phyloP scores from a whole-genome alignment of 2,113 vertebrate genomes.

The Triplophysa siluroides region DNA sequence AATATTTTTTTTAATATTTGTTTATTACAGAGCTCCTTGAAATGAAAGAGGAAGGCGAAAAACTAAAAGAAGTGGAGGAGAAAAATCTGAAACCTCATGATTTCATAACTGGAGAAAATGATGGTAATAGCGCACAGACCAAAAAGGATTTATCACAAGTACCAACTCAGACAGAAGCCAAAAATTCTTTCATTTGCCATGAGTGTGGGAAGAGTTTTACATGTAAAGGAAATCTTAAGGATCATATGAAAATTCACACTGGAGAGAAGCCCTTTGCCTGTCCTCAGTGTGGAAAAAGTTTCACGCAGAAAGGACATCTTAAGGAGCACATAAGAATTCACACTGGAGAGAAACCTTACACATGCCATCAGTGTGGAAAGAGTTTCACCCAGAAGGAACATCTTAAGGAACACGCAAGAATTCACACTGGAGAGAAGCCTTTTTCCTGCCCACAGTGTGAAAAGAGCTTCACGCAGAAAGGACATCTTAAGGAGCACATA shows the following conservation, averaged over 20 bases:
- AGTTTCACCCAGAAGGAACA: slow-evolving; percentile 11
- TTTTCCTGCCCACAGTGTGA: slow-evolving; percentile 7
- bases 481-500: slow-evolving; percentile 17
- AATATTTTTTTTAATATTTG: not conserved
- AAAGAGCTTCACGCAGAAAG: slow-evolving; percentile 18
- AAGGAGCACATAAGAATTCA: slow-evolving; percentile 21
- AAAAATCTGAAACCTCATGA: not conserved
- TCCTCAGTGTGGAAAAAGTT: not conserved
- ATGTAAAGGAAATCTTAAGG: not conserved
- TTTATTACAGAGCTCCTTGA: not conserved
- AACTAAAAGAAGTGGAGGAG: not conserved
- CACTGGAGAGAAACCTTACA: slow-evolving; percentile 8
- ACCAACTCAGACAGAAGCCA: not conserved
- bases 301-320: not conserved
- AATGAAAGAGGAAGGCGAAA: too few species aligned
- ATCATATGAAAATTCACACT: slow-evolving; percentile 22
- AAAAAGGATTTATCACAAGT: not conserved
- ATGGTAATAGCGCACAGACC: too few species aligned
- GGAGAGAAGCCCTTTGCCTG: not conserved
- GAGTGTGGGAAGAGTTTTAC: slow-evolving; percentile 25
- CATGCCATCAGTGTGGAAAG: slow-evolving; percentile 13
- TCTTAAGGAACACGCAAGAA: slow-evolving; percentile 8
- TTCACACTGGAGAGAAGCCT: slow-evolving; percentile 15
- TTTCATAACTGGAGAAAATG: not conserved
- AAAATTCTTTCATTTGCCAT: not conserved